Evolutionary conservation across 2,797 vertebrate genomes (phyloP).

Genomic region (Rhinophrynus dorsalis): DNA sequence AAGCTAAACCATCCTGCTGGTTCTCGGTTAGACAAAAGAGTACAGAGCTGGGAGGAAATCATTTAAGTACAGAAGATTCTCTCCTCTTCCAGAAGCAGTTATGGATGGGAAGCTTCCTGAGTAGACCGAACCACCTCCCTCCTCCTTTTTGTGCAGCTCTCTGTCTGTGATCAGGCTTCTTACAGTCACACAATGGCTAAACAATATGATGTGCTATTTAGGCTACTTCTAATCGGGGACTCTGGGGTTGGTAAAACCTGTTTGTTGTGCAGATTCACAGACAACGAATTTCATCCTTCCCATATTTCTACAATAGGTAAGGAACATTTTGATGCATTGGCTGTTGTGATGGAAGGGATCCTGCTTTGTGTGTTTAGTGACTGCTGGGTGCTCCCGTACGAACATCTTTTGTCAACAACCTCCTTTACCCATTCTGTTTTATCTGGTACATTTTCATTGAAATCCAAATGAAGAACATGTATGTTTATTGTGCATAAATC

Average conservation of each 20-base stretch:
- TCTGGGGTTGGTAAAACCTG: slow-evolving; percentile 94
- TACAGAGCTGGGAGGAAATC: background rate
- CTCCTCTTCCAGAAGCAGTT: background rate
- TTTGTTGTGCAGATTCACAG: slow-evolving; percentile 88
- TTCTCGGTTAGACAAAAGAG: background rate
- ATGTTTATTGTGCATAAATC: too few species aligned
- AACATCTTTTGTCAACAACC: background rate
- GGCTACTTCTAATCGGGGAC: slow-evolving; percentile 87
- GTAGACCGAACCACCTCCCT: slow-evolving; percentile 9
- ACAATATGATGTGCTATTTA: slow-evolving; percentile 90
- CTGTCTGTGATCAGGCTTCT: slow-evolving; percentile 25
- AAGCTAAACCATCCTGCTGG: background rate
- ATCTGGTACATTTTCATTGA: too few species aligned
- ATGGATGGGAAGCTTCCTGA: slow-evolving; percentile 37
- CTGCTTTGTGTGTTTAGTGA: background rate
- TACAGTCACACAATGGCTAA: slow-evolving; percentile 79
- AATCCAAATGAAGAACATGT: too few species aligned
- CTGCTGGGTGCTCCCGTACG: background rate
- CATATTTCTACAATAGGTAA: slow-evolving; percentile 96
- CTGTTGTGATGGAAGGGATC: background rate
- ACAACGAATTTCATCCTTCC: slow-evolving; percentile 85
- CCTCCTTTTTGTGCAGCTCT: slow-evolving; percentile 24
- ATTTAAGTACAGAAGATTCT: background rate
- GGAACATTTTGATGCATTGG: slow-evolving; percentile 37
- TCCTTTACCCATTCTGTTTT: too few species aligned